Conservation (phyloP, 2,113 vertebrate genomes). For the Laticauda laticaudata region DNA sequence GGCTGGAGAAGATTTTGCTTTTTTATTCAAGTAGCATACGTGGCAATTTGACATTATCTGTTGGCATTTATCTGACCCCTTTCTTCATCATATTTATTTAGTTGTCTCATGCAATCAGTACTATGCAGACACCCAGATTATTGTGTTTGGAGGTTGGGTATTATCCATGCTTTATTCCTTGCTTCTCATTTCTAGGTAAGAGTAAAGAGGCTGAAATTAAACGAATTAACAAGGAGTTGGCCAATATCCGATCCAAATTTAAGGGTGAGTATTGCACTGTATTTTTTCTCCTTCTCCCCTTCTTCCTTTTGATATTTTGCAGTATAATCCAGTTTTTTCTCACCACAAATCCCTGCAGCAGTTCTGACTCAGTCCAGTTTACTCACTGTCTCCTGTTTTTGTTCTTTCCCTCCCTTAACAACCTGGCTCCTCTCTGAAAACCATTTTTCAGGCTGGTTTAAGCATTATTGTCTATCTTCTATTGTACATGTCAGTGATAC, state of each 20-base stretch:
- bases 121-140: not conserved
- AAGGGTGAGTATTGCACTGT: slow-evolving; percentile 67
- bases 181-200: slow-evolving; percentile 74
- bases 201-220: slow-evolving; percentile 95
- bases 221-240: slow-evolving; percentile 91
- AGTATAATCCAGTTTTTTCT: not conserved
- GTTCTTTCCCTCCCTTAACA: not conserved
- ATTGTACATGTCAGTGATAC: not conserved
- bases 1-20: not conserved
- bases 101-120: not conserved
- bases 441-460: not conserved
- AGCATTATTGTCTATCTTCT: not conserved
- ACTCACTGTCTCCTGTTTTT: not conserved
- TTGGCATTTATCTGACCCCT: not conserved
- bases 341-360: not conserved
- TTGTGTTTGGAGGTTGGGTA: not conserved
- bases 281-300: not conserved
- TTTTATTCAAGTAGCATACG: not conserved
- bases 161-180: not conserved
- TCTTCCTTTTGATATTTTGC: not conserved
- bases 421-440: slow-evolving; percentile 1
- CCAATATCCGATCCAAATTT: slow-evolving; percentile 93
- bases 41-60: not conserved
- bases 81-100: not conserved
- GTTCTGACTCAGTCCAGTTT: slow-evolving; percentile 12